Conservation (phyloP, 2,113 vertebrate genomes). For the Entosphenus tridentatus region DNA sequence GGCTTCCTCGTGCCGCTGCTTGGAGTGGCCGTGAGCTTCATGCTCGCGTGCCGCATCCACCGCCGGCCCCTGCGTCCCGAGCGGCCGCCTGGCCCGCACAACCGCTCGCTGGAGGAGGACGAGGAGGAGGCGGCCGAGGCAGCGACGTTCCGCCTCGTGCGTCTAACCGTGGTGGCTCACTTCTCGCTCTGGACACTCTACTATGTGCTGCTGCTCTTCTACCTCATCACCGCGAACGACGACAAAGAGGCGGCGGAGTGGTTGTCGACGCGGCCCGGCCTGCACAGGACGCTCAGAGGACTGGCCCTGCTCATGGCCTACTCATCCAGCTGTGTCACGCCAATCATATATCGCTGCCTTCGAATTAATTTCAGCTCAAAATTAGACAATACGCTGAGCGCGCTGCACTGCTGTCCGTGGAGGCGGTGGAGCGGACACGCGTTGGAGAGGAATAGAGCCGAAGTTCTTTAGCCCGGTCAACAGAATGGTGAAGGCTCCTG, state of each 20-base stretch:
- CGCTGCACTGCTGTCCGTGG: background rate
- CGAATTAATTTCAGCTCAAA: background rate
- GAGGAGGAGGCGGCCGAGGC: background rate
- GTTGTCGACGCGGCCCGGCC: no score
- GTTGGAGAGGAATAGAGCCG: no score
- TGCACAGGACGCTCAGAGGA: background rate
- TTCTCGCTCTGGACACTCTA: slow-evolving; percentile 78
- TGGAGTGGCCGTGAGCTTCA: slow-evolving; percentile 54
- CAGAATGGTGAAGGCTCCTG: no score
- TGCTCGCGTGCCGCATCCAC: slow-evolving; percentile 45
- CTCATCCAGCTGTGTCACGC: background rate
- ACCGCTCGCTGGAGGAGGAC: slow-evolving; percentile 47
- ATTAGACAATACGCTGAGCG: background rate
- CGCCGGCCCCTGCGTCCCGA: slow-evolving; percentile 66
- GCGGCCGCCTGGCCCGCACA: slow-evolving; percentile 47
- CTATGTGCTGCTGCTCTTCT: slow-evolving; percentile 39
- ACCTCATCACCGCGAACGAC: background rate
- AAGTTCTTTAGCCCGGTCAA: no score
- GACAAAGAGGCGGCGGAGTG: background rate
- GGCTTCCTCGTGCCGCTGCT: slow-evolving; percentile 60
- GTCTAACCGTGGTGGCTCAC: slow-evolving; percentile 62
- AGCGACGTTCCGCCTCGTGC: slow-evolving; percentile 30
- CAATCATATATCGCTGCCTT: background rate
- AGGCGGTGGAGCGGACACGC: no score
- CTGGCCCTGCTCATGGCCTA: slow-evolving; percentile 1